Evolutionary conservation across 2,113 vertebrate genomes (phyloP).

Genomic region (Colinus virginianus): DNA sequence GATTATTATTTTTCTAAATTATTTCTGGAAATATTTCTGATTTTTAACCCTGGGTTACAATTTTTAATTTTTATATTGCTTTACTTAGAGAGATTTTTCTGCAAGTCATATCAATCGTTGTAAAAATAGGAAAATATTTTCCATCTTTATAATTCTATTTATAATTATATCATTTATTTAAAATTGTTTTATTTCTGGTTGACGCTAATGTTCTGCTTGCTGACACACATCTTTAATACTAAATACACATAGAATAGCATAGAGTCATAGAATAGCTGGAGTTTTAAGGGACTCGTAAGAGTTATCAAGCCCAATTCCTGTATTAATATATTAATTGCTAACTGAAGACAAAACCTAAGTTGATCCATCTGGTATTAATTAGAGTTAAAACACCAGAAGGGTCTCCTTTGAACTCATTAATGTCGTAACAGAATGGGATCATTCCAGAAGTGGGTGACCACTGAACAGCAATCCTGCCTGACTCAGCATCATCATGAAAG

Average conservation of each 20-base stretch:
- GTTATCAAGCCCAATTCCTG: too few species aligned
- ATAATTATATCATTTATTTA: too few species aligned
- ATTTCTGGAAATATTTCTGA: not conserved
- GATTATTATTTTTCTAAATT: too few species aligned
- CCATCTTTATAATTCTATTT: not conserved
- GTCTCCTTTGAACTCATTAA: rapidly evolving
- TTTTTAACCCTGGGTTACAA: not conserved
- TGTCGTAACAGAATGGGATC: not conserved
- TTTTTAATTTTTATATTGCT: not conserved
- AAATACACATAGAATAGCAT: not conserved
- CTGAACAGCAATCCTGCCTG: not conserved
- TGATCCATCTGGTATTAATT: not conserved
- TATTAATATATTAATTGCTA: not conserved
- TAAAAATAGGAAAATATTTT: not conserved
- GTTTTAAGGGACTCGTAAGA: too few species aligned
- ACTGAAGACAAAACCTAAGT: not conserved
- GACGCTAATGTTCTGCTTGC: not conserved
- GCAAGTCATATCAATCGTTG: rapidly evolving
- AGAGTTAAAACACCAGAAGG: not conserved
- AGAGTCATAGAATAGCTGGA: too few species aligned
- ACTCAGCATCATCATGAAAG: rapidly evolving
- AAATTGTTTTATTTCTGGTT: not conserved
- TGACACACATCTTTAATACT: not conserved
- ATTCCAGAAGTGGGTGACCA: not conserved
- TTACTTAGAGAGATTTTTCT: not conserved